A percentile compares a stretch with the other conserved stretches of the same genome.
These are phyloP conservation scores for Sebastiscus tertius DNA, from an alignment of 2,797 vertebrate species.

Conservation along the genomic window DNA sequence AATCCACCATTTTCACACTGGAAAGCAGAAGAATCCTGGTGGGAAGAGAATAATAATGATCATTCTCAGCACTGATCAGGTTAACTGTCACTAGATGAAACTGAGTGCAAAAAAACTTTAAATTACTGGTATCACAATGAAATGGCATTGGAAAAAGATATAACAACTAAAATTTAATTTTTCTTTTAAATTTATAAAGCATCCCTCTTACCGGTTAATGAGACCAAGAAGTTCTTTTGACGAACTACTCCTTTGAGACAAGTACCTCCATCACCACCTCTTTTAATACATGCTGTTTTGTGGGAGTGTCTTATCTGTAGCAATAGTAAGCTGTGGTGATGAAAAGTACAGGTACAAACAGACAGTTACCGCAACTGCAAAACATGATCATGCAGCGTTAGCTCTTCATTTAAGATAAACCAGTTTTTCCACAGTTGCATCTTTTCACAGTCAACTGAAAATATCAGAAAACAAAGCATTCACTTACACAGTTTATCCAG, in stretches of 20 bases:
- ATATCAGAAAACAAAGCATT: neutral
- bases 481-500: neutral
- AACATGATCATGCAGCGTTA: neutral
- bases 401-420: neutral
- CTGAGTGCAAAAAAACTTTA: too few species aligned
- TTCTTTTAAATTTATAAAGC: neutral
- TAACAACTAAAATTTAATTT: neutral
- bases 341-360: neutral
- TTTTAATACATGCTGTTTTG: neutral
- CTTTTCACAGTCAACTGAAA: neutral
- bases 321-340: neutral
- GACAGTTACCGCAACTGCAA: neutral
- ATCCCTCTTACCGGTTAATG: conserved; percentile 13
- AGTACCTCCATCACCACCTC: too few species aligned
- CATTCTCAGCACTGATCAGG: neutral
- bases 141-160: neutral
- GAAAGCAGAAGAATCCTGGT: neutral
- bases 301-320: neutral
- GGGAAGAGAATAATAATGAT: neutral
- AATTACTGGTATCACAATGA: neutral
- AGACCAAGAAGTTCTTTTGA: neutral
- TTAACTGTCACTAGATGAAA: neutral
- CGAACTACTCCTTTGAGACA: neutral
- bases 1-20: conserved; percentile 48
- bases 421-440: neutral